These are phyloP conservation scores for Varroa destructor DNA, from an alignment of 1,140 invertebrate species.

Conservation along the genomic window DNA sequence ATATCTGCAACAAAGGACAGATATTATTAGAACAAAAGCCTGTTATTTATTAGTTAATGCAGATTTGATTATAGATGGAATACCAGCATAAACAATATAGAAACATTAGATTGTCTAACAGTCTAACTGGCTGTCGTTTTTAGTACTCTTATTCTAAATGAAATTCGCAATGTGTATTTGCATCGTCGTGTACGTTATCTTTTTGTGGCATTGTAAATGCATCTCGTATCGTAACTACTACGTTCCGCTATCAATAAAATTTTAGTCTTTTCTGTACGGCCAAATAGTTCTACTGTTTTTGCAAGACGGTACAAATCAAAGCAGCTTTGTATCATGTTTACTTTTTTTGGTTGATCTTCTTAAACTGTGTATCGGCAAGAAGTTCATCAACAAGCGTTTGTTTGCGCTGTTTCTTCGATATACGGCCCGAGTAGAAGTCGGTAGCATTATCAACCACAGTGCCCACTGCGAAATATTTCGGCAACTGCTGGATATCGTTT, in stretches of 20 bases:
- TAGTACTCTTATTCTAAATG: background rate
- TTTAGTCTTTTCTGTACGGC: background rate
- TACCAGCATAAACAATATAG: no score
- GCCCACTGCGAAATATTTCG: constrained; percentile 75
- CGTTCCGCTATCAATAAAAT: background rate
- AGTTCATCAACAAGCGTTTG: constrained; percentile 79
- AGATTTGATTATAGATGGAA: no score
- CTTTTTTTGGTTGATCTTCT: constrained; percentile 42
- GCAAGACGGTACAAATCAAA: background rate
- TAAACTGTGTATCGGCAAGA: constrained; percentile 69
- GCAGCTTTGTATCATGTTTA: background rate
- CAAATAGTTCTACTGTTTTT: background rate
- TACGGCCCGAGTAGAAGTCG: constrained; percentile 51
- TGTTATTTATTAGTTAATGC: no score
- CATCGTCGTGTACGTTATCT: background rate
- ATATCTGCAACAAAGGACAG: constrained; percentile 9
- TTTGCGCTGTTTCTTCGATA: constrained; percentile 74
- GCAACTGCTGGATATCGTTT: constrained; percentile 66
- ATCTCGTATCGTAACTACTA: background rate
- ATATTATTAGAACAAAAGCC: no score
- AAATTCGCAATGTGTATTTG: background rate
- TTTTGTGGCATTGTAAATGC: background rate
- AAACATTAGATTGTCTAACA: no score
- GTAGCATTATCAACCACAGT: constrained; percentile 45
- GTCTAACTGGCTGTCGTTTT: no score